Conservation (phyloP, 2,888 invertebrate species). For the Ichneumoninae sp. region DNA sequence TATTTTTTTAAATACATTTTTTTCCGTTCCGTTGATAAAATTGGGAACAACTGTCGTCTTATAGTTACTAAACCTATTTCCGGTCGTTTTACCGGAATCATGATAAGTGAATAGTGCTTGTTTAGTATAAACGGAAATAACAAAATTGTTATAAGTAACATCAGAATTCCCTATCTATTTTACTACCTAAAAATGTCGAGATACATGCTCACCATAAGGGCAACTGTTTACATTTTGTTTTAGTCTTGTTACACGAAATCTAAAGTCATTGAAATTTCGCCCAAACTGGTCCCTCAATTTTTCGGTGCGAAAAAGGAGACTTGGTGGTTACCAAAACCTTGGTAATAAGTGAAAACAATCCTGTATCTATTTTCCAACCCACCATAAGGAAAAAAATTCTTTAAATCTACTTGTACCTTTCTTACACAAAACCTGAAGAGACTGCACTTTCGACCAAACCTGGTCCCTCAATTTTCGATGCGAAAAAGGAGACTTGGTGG, state of each 20-base stretch:
- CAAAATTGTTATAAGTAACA: too few relatives aligned
- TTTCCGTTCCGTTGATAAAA: too few relatives aligned
- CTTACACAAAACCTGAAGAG: not conserved
- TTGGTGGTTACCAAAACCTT: conserved; percentile 11
- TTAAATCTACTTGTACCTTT: not conserved
- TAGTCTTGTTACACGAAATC: too few relatives aligned
- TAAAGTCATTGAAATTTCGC: too few relatives aligned
- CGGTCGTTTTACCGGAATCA: not conserved
- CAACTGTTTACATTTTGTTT: too few relatives aligned
- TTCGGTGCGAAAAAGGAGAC: conserved; percentile 28
- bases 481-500: too few relatives aligned
- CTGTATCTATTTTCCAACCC: not conserved
- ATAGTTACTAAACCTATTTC: not conserved
- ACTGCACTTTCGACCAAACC: not conserved
- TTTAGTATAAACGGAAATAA: not conserved
- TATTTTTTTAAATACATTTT: too few relatives aligned
- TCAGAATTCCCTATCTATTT: too few relatives aligned
- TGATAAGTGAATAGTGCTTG: not conserved
- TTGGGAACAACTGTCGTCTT: too few relatives aligned
- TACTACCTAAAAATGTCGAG: too few relatives aligned
- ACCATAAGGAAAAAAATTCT: not conserved
- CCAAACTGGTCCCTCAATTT: too few relatives aligned
- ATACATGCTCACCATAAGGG: too few relatives aligned
- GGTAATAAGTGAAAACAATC: not conserved
- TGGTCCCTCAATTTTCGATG: not conserved